A percentile compares a stretch with the other conserved stretches of the same genome.
These are phyloP conservation scores for Ephestia elutella DNA, from an alignment of 1,140 invertebrate species.

Conservation along the genomic window DNA sequence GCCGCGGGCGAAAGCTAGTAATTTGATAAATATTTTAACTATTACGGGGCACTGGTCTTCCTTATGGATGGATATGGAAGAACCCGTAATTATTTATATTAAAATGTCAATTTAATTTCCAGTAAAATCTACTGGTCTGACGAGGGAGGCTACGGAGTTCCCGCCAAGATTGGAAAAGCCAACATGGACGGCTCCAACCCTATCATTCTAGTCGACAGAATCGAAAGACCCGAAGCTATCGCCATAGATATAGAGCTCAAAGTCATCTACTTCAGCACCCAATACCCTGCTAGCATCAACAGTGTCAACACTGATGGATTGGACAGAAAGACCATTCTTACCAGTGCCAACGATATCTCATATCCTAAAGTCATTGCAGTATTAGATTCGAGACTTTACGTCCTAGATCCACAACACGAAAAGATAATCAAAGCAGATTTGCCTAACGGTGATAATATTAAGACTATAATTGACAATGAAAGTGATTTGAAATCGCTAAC, in stretches of 20 bases:
- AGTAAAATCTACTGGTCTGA: slow-evolving; percentile 97
- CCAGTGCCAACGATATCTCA: slow-evolving; percentile 80
- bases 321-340: slow-evolving; percentile 81
- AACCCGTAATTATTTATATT: not conserved
- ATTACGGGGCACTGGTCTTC: too few species aligned
- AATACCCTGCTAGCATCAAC: slow-evolving; percentile 82
- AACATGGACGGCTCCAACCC: slow-evolving; percentile 95
- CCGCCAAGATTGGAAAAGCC: slow-evolving; percentile 91
- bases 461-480: slow-evolving; percentile 88
- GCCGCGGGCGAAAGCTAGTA: too few species aligned
- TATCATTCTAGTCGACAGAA: slow-evolving; percentile 78
- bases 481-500: slow-evolving; percentile 90
- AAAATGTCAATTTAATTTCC: slow-evolving; percentile 22
- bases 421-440: slow-evolving; percentile 91
- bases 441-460: slow-evolving; percentile 85
- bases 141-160: slow-evolving; percentile 92
- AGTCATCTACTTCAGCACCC: slow-evolving; percentile 89
- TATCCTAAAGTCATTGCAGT: slow-evolving; percentile 89
- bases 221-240: slow-evolving; percentile 86
- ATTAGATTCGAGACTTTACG: slow-evolving; percentile 88
- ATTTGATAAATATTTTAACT: too few species aligned
- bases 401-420: slow-evolving; percentile 92
- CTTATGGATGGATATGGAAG: too few species aligned
- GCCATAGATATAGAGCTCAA: slow-evolving; percentile 90
- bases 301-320: slow-evolving; percentile 85